Evolutionary conservation across 2,797 vertebrate genomes (phyloP).

Genomic region (Semotilus atromaculatus): DNA sequence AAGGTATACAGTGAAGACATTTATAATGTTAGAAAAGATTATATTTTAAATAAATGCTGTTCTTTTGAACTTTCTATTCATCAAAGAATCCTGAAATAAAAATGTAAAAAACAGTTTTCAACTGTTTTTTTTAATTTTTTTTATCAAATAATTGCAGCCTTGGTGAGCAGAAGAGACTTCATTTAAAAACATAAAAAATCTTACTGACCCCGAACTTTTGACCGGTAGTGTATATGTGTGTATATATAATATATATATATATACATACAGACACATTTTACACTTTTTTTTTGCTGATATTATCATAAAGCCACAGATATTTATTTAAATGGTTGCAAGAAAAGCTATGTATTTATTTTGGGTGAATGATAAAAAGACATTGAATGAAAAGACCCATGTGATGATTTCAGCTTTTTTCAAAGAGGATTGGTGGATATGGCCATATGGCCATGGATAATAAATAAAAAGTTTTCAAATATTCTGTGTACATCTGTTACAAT

Average conservation of each 20-base stretch:
- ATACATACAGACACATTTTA: constrained; percentile 60
- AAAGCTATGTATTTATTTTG: constrained; percentile 77
- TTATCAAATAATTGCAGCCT: too few species aligned
- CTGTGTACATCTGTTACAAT: background rate
- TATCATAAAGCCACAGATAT: constrained; percentile 73
- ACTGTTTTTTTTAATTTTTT: too few species aligned
- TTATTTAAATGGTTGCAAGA: constrained; percentile 77
- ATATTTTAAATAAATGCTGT: too few species aligned
- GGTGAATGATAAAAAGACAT: constrained; percentile 59
- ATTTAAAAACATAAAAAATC: too few species aligned
- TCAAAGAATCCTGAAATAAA: too few species aligned
- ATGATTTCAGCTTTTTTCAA: constrained; percentile 69
- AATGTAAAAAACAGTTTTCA: too few species aligned
- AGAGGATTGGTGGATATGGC: constrained; percentile 73
- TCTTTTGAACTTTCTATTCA: too few species aligned
- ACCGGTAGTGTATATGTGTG: too few species aligned
- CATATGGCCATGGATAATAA: constrained; percentile 75
- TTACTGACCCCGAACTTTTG: too few species aligned
- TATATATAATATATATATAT: constrained; percentile 62
- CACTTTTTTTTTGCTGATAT: constrained; percentile 67
- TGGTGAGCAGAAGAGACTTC: too few species aligned
- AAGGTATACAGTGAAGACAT: too few species aligned
- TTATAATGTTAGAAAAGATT: too few species aligned
- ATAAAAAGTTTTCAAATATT: constrained; percentile 78
- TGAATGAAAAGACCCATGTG: constrained; percentile 65